A percentile compares a stretch with the other conserved stretches of the same genome.
Evolutionary conservation across 2,797 vertebrate genomes (phyloP).

Genomic region (Notolabrus celidotus): DNA sequence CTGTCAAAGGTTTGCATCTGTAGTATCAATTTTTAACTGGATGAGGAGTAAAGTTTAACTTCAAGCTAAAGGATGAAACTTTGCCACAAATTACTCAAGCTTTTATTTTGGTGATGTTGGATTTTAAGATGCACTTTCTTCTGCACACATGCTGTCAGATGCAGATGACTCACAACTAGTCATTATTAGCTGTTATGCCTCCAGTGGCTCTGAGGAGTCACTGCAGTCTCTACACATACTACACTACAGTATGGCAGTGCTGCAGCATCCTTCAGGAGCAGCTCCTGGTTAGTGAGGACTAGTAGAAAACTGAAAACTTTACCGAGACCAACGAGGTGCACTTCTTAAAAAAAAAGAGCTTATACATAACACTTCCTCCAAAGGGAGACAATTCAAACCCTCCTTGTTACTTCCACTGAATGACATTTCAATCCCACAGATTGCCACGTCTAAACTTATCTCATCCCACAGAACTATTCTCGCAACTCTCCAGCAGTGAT

Average conservation of each 20-base stretch:
- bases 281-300: background rate
- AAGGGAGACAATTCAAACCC: background rate
- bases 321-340: background rate
- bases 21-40: too few relatives aligned
- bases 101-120: too few relatives aligned
- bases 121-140: too few relatives aligned
- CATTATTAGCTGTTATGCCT: background rate
- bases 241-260: background rate
- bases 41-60: too few relatives aligned
- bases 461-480: constrained; percentile 11
- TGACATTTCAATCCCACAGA: background rate
- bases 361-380: background rate
- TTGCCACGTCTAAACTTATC: constrained; percentile 1
- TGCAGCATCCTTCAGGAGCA: background rate
- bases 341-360: too few relatives aligned
- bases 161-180: background rate
- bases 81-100: too few relatives aligned
- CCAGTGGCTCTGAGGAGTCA: constrained; percentile 15
- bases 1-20: too few relatives aligned
- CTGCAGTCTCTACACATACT: background rate
- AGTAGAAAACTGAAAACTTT: background rate
- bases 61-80: too few relatives aligned
- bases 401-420: constrained; percentile 10
- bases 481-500: background rate
- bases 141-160: background rate